These are phyloP conservation scores for Episyrphus balteatus DNA, from an alignment of 1,140 invertebrate genomes.

Conservation along the genomic window DNA sequence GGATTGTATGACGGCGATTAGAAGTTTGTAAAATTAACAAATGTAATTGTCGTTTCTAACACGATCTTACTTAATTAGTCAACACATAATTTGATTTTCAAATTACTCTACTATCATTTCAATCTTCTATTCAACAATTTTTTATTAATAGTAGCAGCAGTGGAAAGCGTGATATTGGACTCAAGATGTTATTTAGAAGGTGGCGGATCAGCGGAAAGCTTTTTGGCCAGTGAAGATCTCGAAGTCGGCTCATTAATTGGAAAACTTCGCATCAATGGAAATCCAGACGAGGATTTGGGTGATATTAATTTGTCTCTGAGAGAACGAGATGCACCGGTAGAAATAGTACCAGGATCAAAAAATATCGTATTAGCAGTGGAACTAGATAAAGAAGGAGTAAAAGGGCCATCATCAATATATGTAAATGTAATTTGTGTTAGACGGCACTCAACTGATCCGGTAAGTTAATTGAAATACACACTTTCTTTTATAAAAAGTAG, in stretches of 20 bases:
- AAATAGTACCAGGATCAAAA: constrained; percentile 62
- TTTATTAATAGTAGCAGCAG: constrained; percentile 14
- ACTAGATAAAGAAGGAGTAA: constrained; percentile 74
- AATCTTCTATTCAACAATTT: background rate
- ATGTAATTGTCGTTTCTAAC: no score
- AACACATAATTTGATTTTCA: no score
- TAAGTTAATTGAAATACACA: constrained; percentile 17
- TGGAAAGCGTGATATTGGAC: constrained; percentile 50
- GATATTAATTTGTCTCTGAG: constrained; percentile 69
- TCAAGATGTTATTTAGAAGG: constrained; percentile 80
- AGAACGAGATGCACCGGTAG: constrained; percentile 65
- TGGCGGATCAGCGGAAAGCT: constrained; percentile 79
- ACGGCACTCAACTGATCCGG: constrained; percentile 65
- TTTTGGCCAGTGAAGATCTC: constrained; percentile 77
- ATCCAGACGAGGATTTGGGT: constrained; percentile 53
- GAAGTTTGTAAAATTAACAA: no score
- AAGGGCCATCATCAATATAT: constrained; percentile 72
- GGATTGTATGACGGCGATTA: no score
- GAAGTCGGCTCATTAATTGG: constrained; percentile 67
- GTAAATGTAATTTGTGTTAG: constrained; percentile 75
- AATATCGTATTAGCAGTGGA: constrained; percentile 65
- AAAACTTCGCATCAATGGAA: constrained; percentile 63
- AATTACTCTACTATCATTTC: no score
- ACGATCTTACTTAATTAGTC: no score
- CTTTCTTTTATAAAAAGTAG: background rate